phyloP scores from a whole-genome alignment of 2,113 vertebrate species.

The Charadrius vociferus region DNA sequence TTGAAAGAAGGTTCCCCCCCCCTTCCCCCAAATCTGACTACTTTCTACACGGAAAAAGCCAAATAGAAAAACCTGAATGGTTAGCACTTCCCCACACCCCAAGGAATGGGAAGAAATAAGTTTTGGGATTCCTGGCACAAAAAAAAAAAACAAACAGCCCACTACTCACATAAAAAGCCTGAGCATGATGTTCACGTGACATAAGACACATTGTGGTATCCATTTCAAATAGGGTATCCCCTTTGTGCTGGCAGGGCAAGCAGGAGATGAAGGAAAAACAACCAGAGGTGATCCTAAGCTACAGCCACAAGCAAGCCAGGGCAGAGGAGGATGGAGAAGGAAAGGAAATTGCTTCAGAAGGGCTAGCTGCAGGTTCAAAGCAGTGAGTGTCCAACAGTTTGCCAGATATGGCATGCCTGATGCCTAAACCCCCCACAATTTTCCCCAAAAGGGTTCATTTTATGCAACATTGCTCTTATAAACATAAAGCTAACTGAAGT shows the following conservation, averaged over 20 bases:
- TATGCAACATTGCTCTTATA: background rate
- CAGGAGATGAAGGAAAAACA: background rate
- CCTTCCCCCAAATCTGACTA: background rate
- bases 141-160: background rate
- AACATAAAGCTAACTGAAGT: background rate
- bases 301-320: background rate
- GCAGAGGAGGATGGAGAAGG: background rate
- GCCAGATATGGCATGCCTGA: accelerated
- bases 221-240: background rate
- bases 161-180: background rate
- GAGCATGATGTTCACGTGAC: accelerated
- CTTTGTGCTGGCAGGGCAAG: background rate
- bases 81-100: accelerated
- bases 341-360: background rate
- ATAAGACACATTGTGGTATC: background rate
- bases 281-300: background rate
- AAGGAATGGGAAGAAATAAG: background rate
- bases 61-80: background rate
- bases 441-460: background rate
- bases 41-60: background rate
- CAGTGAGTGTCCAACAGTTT: background rate
- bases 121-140: background rate
- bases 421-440: background rate
- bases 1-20: background rate
- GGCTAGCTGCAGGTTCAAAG: background rate